Evolutionary conservation across 2,797 vertebrate species (phyloP).

Genomic region (Pipistrellus kuhlii): DNA sequence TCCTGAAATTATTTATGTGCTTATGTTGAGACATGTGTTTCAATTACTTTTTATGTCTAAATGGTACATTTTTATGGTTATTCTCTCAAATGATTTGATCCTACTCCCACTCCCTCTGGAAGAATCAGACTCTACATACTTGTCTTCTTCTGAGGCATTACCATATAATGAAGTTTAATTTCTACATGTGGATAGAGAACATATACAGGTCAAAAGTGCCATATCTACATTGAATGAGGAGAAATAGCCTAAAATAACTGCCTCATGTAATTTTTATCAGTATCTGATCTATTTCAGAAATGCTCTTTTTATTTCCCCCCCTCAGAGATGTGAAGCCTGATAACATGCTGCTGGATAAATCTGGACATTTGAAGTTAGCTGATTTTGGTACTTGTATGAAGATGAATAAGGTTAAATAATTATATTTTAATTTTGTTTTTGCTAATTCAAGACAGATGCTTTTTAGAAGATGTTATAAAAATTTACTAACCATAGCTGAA

Average conservation of each 20-base stretch:
- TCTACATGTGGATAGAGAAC: background rate
- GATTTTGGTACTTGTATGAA: conserved; percentile 99
- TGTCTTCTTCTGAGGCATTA: conserved; percentile 5
- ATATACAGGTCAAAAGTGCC: background rate
- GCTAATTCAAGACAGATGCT: conserved; percentile 58
- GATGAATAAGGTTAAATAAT: conserved; percentile 96
- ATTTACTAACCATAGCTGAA: conserved; percentile 54
- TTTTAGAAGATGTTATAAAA: conserved; percentile 57
- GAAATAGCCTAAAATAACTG: conserved; percentile 9
- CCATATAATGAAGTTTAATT: background rate
- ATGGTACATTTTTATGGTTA: conserved; percentile 27
- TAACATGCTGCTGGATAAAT: conserved; percentile 99
- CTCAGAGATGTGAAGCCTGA: conserved; percentile 98
- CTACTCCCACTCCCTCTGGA: background rate
- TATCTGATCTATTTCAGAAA: conserved; percentile 62
- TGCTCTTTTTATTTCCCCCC: conserved; percentile 43
- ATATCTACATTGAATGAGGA: background rate
- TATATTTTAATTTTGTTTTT: conserved; percentile 72
- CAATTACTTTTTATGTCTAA: conserved; percentile 31
- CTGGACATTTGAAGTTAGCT: conserved; percentile 98
- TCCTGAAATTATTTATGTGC: background rate
- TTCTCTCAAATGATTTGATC: conserved; percentile 54
- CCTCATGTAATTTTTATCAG: conserved; percentile 27
- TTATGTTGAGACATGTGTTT: conserved; percentile 40
- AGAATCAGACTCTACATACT: conserved; percentile 3